Evolutionary conservation across 2,797 vertebrate species (phyloP).

Genomic region (Sandelia bainsii): DNA sequence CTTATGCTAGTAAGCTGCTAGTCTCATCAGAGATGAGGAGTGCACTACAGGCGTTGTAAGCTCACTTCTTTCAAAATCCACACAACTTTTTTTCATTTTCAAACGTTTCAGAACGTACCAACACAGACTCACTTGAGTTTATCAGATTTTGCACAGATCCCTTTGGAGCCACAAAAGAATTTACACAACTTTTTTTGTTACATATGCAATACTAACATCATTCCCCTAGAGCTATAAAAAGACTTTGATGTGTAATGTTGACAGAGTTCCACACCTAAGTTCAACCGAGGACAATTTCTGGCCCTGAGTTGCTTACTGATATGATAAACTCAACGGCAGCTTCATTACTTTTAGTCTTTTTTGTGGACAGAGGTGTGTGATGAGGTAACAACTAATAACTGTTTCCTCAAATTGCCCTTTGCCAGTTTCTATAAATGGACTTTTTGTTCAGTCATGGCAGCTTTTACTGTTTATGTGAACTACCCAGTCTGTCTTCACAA

Average conservation of each 20-base stretch:
- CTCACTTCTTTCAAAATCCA: constrained; percentile 1
- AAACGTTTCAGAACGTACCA: not conserved
- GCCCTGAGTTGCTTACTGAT: not conserved
- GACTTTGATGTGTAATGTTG: constrained; percentile 15
- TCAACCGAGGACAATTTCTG: constrained; percentile 3
- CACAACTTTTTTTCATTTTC: not conserved
- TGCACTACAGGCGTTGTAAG: too few species aligned
- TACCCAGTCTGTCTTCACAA: too few species aligned
- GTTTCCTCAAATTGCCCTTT: not conserved
- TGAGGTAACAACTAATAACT: not conserved
- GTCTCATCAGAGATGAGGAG: too few species aligned
- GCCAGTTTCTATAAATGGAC: not conserved
- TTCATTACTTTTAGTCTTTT: not conserved
- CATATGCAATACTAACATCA: not conserved
- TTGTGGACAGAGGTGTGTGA: too few species aligned
- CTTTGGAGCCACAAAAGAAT: constrained; percentile 18
- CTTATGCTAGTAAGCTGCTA: too few species aligned
- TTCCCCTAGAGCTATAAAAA: constrained; percentile 14
- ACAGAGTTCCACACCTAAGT: constrained; percentile 6
- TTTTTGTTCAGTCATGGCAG: not conserved
- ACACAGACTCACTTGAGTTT: constrained; percentile 22
- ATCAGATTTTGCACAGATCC: constrained; percentile 14
- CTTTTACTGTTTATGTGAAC: not conserved
- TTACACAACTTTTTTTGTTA: constrained; percentile 22
- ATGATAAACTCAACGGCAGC: constrained; percentile 3